A percentile compares a stretch with the other conserved stretches of the same genome.
Conservation (phyloP, 2,113 vertebrate species). For the Heterocephalus glaber region DNA sequence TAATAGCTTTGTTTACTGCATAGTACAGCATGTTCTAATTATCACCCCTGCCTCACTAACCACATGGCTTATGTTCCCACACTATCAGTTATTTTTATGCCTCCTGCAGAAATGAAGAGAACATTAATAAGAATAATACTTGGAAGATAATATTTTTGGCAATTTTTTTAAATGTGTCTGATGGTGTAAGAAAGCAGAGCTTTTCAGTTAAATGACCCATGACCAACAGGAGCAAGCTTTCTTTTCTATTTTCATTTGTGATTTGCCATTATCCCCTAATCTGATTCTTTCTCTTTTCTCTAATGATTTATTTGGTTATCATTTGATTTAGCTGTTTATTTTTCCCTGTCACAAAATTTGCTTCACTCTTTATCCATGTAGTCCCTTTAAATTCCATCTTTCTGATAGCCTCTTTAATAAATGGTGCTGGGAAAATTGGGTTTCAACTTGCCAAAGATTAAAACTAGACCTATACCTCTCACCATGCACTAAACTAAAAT, state of each 20-base stretch:
- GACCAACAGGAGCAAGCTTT: background rate
- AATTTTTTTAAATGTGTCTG: constrained; percentile 71
- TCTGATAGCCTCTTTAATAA: too few species aligned
- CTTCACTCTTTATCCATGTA: background rate
- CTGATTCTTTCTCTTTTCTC: background rate
- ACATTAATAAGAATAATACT: constrained; percentile 87
- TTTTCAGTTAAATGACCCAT: background rate
- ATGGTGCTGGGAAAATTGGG: too few species aligned
- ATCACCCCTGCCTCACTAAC: constrained; percentile 88
- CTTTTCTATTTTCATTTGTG: constrained; percentile 15
- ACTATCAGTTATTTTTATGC: constrained; percentile 88
- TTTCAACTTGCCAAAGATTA: too few species aligned
- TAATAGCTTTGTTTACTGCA: constrained; percentile 89
- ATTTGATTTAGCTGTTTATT: background rate
- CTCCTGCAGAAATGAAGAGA: constrained; percentile 84
- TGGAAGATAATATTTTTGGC: constrained; percentile 78
- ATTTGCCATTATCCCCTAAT: background rate
- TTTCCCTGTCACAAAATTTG: background rate
- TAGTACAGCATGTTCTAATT: constrained; percentile 89
- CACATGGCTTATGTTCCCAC: constrained; percentile 85
- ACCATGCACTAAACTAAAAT: too few species aligned
- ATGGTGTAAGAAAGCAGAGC: constrained; percentile 57
- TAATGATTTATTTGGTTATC: background rate
- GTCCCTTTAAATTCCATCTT: background rate
- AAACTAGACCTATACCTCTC: too few species aligned